Percentiles rank a stretch among this genome's conserved stretches.
Conservation (phyloP, 1,140 invertebrate species). For the Eriosoma lanigerum region DNA sequence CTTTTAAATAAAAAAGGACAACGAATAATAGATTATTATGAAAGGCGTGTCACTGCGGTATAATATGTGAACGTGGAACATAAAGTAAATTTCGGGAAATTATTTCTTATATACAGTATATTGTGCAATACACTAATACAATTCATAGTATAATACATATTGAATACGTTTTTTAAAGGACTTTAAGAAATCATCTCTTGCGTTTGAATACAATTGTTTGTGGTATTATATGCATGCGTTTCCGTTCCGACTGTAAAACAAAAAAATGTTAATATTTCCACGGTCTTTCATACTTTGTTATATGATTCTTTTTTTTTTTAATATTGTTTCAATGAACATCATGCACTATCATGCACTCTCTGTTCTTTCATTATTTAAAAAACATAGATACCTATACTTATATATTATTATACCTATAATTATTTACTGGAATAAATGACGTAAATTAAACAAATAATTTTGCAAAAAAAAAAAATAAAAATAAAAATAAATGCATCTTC, state of each 20-base stretch:
- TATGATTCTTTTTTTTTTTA: neutral
- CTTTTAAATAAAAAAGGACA: too few species aligned
- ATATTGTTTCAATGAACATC: neutral
- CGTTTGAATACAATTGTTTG: constrained; percentile 3
- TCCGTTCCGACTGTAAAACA: constrained; percentile 5
- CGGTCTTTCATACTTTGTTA: neutral
- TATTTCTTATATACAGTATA: neutral
- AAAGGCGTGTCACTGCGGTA: neutral
- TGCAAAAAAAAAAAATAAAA: too few species aligned
- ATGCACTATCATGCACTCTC: neutral
- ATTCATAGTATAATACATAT: neutral
- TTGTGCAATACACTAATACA: constrained; percentile 13
- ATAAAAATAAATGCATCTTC: too few species aligned
- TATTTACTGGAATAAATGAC: neutral
- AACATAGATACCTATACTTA: neutral
- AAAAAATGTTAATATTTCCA: constrained; percentile 5
- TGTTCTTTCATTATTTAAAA: neutral
- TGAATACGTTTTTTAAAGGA: constrained; percentile 1
- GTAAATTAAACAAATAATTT: neutral
- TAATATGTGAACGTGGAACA: neutral
- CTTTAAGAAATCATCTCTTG: neutral
- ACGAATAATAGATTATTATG: too few species aligned
- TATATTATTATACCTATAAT: neutral
- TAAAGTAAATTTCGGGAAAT: neutral
- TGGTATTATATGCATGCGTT: neutral